These are phyloP conservation scores for Diploscapter pachys DNA, from an alignment of 1,140 invertebrate genomes.

Conservation along the genomic window DNA sequence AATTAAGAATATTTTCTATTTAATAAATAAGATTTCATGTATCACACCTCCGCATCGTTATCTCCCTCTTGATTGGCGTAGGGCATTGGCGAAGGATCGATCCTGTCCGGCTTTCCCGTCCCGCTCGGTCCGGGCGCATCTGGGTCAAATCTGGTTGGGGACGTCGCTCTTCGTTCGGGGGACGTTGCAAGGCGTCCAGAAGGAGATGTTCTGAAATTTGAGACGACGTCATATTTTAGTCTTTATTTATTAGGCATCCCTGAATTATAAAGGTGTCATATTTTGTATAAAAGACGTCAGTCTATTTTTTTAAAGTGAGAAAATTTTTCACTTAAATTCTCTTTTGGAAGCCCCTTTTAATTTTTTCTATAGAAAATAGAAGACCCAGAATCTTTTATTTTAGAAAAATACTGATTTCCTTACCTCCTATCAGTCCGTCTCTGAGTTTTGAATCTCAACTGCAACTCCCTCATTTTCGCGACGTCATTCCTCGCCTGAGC, in stretches of 20 bases:
- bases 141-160: slow-evolving; percentile 38
- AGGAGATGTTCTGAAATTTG: slow-evolving; percentile 18
- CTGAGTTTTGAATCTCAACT: slow-evolving; percentile 69
- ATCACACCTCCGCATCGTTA: slow-evolving; percentile 43
- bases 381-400: not conserved
- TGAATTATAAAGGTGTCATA: no score
- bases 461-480: slow-evolving; percentile 77
- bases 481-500: slow-evolving; percentile 84
- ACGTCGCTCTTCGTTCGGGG: not conserved
- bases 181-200: not conserved
- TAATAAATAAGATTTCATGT: not conserved
- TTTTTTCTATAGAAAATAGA: no score
- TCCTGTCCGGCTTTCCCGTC: not conserved
- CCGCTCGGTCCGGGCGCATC: slow-evolving; percentile 37
- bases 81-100: slow-evolving; percentile 23
- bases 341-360: no score
- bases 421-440: slow-evolving; percentile 34
- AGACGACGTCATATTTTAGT: not conserved
- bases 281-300: no score
- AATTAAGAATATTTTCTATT: no score
- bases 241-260: not conserved
- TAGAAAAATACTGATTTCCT: not conserved
- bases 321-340: no score
- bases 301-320: no score
- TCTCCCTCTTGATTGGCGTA: slow-evolving; percentile 55